Evolutionary conservation across 2,888 invertebrate genomes (phyloP), one percentile per base, ranked within the genome.

Genomic region (Salpingus planirostris): DNA sequence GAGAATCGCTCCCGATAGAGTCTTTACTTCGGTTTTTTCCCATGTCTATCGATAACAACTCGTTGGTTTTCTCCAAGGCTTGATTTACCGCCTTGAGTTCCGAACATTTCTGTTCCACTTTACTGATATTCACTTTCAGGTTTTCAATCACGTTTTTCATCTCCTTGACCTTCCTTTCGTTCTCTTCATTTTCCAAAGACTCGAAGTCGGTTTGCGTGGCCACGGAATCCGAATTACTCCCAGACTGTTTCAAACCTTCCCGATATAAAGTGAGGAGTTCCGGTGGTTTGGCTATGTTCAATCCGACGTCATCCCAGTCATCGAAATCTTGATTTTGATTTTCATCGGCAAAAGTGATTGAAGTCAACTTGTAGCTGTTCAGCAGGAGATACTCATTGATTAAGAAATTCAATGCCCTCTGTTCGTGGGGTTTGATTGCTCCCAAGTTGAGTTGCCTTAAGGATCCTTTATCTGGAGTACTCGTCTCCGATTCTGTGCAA

Each of bases 311-410:
- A 62, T 89, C 87, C 90, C 90, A 90, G 57, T 88, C 86, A 65
- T 89, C 88, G 67, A 88, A 87, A 64, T 88, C 87, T 73, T 89
- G 89, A 60, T 86, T 76, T 55, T 85, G 85, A 69, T 88, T 89
- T 69, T 90, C 90, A 70, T 90, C 90, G 21, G 87, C 80, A 66
- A 90, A 90, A 27, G 90, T 90, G 39, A 89, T 88, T 0, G 89
- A 85, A 2, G 89, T 88, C 12, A 90, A 66, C 63, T 89, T 89
- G 59, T 87, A 89, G 37, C 82, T 80, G 58, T 82, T 76, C 11
- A 76, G 65, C 27, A 89, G 64, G 11, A 90, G 67, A 59, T 89
- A 89, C 59, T 90, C 89, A 65, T 91, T 88, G 28, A 90, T 79
- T 11, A 91, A 70, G 64, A 84, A 90, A 65, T 90, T 90, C 2